These are phyloP conservation scores for Muricea muricata DNA, from an alignment of 92 coral and sea anemone species.

Conservation along the genomic window DNA sequence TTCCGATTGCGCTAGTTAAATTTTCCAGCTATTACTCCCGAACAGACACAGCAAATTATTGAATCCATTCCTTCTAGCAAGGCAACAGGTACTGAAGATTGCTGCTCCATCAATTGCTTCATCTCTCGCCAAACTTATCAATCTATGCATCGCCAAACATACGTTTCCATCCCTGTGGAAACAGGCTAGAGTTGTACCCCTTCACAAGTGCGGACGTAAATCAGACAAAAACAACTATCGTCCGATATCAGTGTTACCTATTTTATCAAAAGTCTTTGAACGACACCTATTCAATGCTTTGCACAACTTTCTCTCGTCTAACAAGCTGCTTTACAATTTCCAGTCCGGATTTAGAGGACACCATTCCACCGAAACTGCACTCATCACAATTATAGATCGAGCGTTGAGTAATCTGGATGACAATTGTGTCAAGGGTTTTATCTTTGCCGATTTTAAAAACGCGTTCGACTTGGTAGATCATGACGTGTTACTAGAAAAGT, in stretches of 20 bases:
- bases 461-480: conserved; percentile 21
- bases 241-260: conserved; percentile 8
- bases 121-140: not conserved
- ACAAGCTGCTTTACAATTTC: not conserved
- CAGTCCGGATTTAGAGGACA: conserved; percentile 28
- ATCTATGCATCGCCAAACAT: not conserved
- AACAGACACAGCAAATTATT: not conserved
- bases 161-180: conserved; percentile 8
- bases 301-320: not conserved
- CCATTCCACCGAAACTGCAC: conserved; percentile 28
- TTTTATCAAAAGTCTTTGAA: conserved; percentile 11
- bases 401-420: not conserved
- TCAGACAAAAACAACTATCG: not conserved
- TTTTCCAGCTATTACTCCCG: not conserved
- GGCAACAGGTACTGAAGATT: not conserved
- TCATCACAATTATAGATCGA: not conserved
- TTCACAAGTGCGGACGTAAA: not conserved
- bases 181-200: not conserved
- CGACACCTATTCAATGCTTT: not conserved
- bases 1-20: not conserved
- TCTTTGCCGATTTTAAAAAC: conserved; percentile 43
- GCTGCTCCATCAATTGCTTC: not conserved
- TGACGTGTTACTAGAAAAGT: conserved; percentile 2
- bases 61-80: not conserved
- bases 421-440: not conserved